Base-by-base conservation (phyloP, 2,113 vertebrate species). In the Cisticola juncidis region DNA sequence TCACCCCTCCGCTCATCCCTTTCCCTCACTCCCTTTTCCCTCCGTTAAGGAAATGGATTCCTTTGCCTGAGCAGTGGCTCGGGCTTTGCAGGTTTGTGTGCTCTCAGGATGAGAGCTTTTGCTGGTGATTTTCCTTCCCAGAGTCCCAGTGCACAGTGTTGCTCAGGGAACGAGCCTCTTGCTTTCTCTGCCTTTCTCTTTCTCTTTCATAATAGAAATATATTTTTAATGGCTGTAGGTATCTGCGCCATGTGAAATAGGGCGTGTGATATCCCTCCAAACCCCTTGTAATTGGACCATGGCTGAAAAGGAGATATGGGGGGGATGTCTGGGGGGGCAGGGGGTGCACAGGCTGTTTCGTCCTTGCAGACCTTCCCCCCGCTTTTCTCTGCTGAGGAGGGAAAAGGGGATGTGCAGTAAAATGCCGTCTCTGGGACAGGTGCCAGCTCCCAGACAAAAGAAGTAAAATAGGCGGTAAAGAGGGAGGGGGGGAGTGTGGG, bases 371-470 rank as follows among this genome's bases (percentile, higher is more conserved):
- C 92, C 70, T 80, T 29, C 81, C 78, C 92, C 92, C 93, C 87
- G 54, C 77, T 88, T 95, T 94, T 97, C 96, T 95, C 73, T 58
- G 80, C 38, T 69, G 97, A 97, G 95, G 95, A 97, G 97, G 95
- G 97, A 97, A 95, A 97, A 97, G 97, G 92, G 94, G 97, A 96
- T 96, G 97, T 97, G 97, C 98, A 92, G 92, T 82, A 94, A 97
- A 98, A 96, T 98, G 96, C 96, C 97, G 95, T 97, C 86, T 93
- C 98, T 98, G 98, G 98, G 98, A 98, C 98, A 98, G 98, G 97
- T 98, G 98, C 98, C 98, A 98, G 97, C 96, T 97, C 95, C 94
- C 96, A 97, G 96, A 98, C 98, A 98, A 98, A 98, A 98, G 98
- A 97, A 96, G 96, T 96, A 97, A 97, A 97, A 97, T 98, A 98